Evolutionary conservation across 92 coral and sea anemone species (phyloP).

Genomic region (Umimayanthus kanabou): DNA sequence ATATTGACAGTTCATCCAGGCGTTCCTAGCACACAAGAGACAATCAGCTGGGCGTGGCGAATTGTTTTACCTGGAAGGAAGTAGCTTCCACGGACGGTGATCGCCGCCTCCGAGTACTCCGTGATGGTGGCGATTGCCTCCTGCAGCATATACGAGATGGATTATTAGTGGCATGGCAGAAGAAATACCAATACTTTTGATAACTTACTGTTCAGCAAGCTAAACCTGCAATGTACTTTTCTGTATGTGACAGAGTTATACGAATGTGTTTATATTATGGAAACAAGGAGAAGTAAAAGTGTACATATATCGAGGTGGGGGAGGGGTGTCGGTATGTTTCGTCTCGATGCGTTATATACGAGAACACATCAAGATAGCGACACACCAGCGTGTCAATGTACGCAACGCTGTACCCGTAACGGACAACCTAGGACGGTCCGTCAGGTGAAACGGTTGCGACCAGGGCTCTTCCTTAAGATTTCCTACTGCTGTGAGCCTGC

Average conservation of each 20-base stretch:
- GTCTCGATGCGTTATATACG: slow-evolving; percentile 35
- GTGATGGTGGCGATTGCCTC: slow-evolving; percentile 95
- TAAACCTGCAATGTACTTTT: too few relatives aligned
- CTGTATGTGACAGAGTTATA: too few relatives aligned
- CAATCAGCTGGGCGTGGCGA: background rate
- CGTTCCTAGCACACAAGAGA: background rate
- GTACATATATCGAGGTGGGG: background rate
- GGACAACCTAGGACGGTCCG: slow-evolving; percentile 20
- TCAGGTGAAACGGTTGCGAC: slow-evolving; percentile 29
- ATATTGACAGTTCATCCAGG: background rate
- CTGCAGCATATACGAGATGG: slow-evolving; percentile 37
- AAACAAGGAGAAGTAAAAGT: too few relatives aligned
- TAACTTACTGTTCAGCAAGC: too few relatives aligned
- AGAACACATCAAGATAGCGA: slow-evolving; percentile 42
- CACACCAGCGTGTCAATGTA: slow-evolving; percentile 17
- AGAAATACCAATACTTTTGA: too few relatives aligned
- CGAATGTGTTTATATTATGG: too few relatives aligned
- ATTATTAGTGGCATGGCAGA: too few relatives aligned
- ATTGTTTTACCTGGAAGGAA: slow-evolving; percentile 81
- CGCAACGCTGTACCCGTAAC: slow-evolving; percentile 37
- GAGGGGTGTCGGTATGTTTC: slow-evolving; percentile 34
- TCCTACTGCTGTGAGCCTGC: background rate
- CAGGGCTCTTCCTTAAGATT: background rate
- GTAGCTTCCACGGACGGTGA: slow-evolving; percentile 96
- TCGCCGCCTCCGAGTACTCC: slow-evolving; percentile 95